Base-by-base conservation (phyloP, 2,888 invertebrate genomes). In the Ochropleura leucogaster region DNA sequence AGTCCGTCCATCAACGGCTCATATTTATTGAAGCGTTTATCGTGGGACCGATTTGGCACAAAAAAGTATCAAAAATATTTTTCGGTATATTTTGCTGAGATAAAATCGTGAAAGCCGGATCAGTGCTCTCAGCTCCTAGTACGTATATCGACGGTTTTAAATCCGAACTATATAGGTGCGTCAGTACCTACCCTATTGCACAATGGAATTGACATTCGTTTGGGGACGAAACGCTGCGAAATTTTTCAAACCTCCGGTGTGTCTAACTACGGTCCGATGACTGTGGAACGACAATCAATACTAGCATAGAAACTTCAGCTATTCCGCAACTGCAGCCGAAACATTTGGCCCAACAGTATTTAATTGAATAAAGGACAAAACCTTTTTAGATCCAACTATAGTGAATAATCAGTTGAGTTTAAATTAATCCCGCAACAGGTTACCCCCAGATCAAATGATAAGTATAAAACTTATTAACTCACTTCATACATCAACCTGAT, bases 11-110 rank as follows among this genome's bases (percentile, higher is more conserved):
- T 85, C 85, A 77, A 70, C 72, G 63, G 64, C 73, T 85, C 66
- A 85, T 80, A 76, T 82, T 86, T 82, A 78, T 84, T 78, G 72
- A 84, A 75, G 86, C 78, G 73, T 78, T 73, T 76, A 79, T 74
- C 68, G 60, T 51, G 72, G 14, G 63, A 67, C 72, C 59, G 86
- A 78, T 78, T 82, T 77, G 77, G 63, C 62, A 62, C 72, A 80
- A 72, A 80, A 77, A 75, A 53, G 68, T 65, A 74, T 76, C 77
- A 80, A 80, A 74, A 83, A 80, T 80, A 72, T 78, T 75, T 72
- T 74, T 76, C 49, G 64, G 42, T 76, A 62, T 51, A 75, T 75
- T 67, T 70, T 65, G 42, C 55, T 57, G 74, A 65, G 70, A 79
- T 82, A 77, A 74, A 82, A 76, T 74, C 53, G 46, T 84, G 68